Evolutionary conservation across 2,113 vertebrate species (phyloP), one percentile per base, ranked within the genome.

Genomic region (Harpagus bidentatus): DNA sequence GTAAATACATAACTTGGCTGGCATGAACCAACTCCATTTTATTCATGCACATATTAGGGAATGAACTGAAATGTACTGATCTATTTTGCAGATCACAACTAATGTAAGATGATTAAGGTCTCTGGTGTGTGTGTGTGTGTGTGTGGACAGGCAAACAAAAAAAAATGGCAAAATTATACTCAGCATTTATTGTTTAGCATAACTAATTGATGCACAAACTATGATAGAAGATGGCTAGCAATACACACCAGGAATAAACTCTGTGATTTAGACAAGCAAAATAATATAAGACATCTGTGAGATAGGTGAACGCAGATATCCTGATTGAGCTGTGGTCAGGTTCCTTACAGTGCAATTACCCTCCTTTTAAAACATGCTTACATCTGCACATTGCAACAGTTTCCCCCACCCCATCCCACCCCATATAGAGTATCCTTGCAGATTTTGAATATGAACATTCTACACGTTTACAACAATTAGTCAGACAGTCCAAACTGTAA

Each of bases 51-150:
- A 5, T 93, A 66, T 47, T 78, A 91, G 94, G 91, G 82, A 88
- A 78, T 78, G 23, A 82, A 78, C 48, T 50, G 47, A 96, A 97
- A 97, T 31, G 21, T 96, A 94, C 58, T 70, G 42, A 91, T 83
- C 80, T 84, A 92, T 92, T 97, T 89, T 94, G 89, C 86, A 92
- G 86, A 91, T 86, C 69, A 84, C 89, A 97, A 97, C 97, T 98
- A 98, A 98, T 93, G 95, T 97, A 98, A 98, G 97, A 98, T 98
- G 96, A 98, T 99, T 99, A 99, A 99, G 99, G 99, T 99, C 98
- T 99, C 98, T 98, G 99, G 99, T 99, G 99, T 98, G 70, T 82
- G 95, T 98, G 94, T 96, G 98, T 98, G 40, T 98, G 53, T 83
- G 95, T 98, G 98, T 97, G 98, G 97, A 98, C 98, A 99, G 99